Percentiles rank a stretch among this genome's conserved stretches.
Evolutionary conservation across 1,140 invertebrate genomes (phyloP).

Genomic region (Halesus radiatus): DNA sequence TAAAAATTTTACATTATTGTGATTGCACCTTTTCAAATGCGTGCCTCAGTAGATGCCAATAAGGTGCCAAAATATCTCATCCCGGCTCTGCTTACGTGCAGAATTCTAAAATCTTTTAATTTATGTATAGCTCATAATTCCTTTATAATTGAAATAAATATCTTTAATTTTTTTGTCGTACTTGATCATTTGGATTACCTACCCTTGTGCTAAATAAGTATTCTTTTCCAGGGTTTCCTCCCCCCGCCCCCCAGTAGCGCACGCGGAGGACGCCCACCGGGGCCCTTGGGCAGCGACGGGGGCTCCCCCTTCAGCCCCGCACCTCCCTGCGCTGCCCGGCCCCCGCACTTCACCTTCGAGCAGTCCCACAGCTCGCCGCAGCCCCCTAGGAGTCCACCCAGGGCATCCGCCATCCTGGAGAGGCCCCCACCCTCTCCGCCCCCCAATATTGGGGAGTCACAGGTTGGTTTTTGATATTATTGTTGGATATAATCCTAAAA

Average conservation of each 20-base stretch:
- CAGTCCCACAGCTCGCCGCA: slow-evolving; percentile 63
- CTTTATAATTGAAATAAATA: too few relatives aligned
- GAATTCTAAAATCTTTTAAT: too few relatives aligned
- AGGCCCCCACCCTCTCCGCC: slow-evolving; percentile 6
- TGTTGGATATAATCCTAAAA: too few relatives aligned
- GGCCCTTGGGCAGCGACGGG: slow-evolving; percentile 43
- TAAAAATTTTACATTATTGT: too few relatives aligned
- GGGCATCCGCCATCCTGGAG: slow-evolving; percentile 11
- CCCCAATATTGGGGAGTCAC: not conserved
- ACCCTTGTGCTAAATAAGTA: not conserved
- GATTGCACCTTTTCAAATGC: too few relatives aligned
- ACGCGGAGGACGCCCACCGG: slow-evolving; percentile 59
- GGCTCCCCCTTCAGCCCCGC: slow-evolving; percentile 57
- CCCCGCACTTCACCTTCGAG: slow-evolving; percentile 60
- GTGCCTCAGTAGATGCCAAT: too few relatives aligned
- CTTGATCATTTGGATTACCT: too few relatives aligned
- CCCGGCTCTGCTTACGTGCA: too few relatives aligned
- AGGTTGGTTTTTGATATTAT: not conserved
- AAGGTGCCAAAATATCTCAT: too few relatives aligned
- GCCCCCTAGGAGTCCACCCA: slow-evolving; percentile 54
- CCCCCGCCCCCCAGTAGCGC: slow-evolving; percentile 73
- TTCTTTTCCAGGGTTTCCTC: slow-evolving; percentile 66
- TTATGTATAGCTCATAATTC: too few relatives aligned
- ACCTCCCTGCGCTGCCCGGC: slow-evolving; percentile 64
- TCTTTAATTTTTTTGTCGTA: too few relatives aligned